phyloP scores from a whole-genome alignment of 2,888 invertebrate genomes.

The Lepas anatifera region DNA sequence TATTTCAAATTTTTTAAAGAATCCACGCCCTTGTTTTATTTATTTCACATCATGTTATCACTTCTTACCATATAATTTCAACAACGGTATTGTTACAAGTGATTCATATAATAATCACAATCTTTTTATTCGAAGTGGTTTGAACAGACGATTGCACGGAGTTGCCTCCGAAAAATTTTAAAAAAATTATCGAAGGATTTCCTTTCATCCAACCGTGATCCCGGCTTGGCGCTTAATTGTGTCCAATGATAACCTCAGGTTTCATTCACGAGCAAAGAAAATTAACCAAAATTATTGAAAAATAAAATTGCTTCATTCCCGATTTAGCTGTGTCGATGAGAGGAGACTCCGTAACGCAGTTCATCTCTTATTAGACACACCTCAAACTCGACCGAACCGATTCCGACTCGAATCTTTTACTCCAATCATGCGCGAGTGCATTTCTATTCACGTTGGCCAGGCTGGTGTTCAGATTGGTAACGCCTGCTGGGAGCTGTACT shows the following conservation, averaged over 20 bases:
- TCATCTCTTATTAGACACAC: neutral
- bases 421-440: constrained; percentile 21
- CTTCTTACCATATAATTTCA: too few relatives aligned
- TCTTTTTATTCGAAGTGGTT: too few relatives aligned
- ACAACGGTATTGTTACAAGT: too few relatives aligned
- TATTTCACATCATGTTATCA: too few relatives aligned
- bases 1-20: too few relatives aligned
- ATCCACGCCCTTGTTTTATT: too few relatives aligned
- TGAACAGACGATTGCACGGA: too few relatives aligned
- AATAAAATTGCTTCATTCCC: constrained; percentile 13
- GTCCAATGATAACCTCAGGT: neutral
- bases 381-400: neutral
- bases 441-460: constrained; percentile 25
- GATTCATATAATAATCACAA: too few relatives aligned
- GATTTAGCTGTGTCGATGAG: neutral
- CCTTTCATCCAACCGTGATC: neutral
- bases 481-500: constrained; percentile 31
- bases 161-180: neutral
- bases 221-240: neutral
- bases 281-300: too few relatives aligned
- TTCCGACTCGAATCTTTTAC: neutral
- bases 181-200: neutral
- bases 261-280: neutral
- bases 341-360: constrained; percentile 1
- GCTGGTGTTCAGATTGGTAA: constrained; percentile 28